phyloP scores from a whole-genome alignment of 2,797 vertebrate genomes.

The Cetoscarus ocellatus region DNA sequence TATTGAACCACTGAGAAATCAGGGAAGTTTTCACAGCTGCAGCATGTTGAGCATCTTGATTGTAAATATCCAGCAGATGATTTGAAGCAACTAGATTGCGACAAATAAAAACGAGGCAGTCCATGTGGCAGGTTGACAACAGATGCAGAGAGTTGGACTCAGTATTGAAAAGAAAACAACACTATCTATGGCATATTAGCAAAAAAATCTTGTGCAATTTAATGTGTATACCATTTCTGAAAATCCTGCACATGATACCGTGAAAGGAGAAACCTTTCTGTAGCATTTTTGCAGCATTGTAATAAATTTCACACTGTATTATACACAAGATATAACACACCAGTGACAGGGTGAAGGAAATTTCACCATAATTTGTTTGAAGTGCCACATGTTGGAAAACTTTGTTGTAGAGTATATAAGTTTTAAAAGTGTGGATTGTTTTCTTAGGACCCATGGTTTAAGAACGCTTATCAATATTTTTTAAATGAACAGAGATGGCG shows the following conservation, averaged over 20 bases:
- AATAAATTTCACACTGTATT: neutral
- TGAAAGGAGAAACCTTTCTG: too few species aligned
- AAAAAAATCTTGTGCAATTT: neutral
- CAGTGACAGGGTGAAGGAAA: neutral
- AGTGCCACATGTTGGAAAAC: neutral
- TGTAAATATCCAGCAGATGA: neutral
- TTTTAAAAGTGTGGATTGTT: neutral
- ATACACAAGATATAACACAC: neutral
- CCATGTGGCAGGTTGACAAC: neutral
- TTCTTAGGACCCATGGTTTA: too few species aligned
- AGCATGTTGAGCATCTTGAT: neutral
- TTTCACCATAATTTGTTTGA: neutral
- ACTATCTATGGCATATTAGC: neutral
- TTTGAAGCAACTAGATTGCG: slow-evolving; percentile 2
- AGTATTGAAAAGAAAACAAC: neutral
- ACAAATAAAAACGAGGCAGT: neutral
- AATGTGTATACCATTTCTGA: neutral
- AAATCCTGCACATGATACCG: neutral
- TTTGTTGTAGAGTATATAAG: neutral
- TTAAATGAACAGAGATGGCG: too few species aligned
- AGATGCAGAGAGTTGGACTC: neutral
- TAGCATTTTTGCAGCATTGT: neutral
- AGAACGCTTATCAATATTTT: too few species aligned
- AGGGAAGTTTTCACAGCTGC: neutral
- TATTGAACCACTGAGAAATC: neutral